Base-by-base conservation (phyloP, 2,797 vertebrate genomes). In the Microtus agrestis region DNA sequence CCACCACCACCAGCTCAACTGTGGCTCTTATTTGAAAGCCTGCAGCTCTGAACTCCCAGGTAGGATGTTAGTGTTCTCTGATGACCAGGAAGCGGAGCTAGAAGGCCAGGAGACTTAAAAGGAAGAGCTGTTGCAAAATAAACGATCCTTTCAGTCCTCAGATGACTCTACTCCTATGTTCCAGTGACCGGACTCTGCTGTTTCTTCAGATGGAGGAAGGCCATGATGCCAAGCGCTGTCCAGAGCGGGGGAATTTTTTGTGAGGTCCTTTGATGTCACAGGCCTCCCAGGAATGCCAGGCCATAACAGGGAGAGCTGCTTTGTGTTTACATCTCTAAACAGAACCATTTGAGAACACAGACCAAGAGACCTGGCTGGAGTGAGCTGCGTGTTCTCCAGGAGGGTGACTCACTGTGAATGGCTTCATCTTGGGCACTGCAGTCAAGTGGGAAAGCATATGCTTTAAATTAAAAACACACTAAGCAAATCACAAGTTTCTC, bases 221-320 rank as follows among this genome's bases (percentile, higher is more conserved):
- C 98, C 93, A 95, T 93, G 98, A 97, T 98, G 98, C 99, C 98
- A 99, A 99, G 98, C 98, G 97, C 98, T 98, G 98, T 98, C 98
- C 98, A 98, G 98, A 99, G 99, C 98, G 98, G 98, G 98, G 98
- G 98, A 99, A 99, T 99, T 99, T 98, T 99, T 98, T 99, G 98
- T 97, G 98, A 98, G 97, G 87, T 94, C 97, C 99, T 99, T 99
- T 99, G 99, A 99, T 99, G 99, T 99, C 98, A 99, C 98, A 98
- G 99, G 99, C 98, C 98, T 98, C 98, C 98, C 99, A 99, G 99
- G 99, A 98, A 98, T 91, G 97, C 93, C 96, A 93, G 93, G 95
- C 97, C 98, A 79, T 96, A 97, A 97, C 95, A 97, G 95, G 96
- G 95, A 98, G 98, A 98, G 84, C 31, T 97, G 98, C 97, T 97